Conservation (phyloP, 2,113 vertebrate species). For the Lycocorax pyrrhopterus region DNA sequence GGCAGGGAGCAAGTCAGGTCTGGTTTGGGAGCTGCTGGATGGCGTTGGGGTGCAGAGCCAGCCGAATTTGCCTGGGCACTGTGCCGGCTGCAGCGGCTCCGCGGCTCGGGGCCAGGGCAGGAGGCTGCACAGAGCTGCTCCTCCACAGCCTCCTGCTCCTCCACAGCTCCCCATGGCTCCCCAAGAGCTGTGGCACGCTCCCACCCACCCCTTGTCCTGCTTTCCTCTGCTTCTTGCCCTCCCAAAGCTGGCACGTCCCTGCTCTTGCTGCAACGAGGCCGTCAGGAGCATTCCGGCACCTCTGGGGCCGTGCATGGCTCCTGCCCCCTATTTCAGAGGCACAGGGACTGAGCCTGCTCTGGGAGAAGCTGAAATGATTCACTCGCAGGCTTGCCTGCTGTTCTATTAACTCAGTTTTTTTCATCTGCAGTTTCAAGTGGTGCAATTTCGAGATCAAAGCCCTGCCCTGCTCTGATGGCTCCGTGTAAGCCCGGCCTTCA, state of each 20-base stretch:
- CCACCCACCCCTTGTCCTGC: background rate
- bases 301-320: fast-evolving
- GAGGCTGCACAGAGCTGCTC: background rate
- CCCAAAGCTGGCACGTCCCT: fast-evolving
- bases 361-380: background rate
- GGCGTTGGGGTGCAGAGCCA: background rate
- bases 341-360: background rate
- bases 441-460: conserved; percentile 48
- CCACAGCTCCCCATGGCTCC: background rate
- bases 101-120: background rate
- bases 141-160: background rate
- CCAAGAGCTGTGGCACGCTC: background rate
- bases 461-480: background rate
- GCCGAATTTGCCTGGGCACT: background rate
- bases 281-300: background rate
- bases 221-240: background rate
- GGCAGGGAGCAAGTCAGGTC: conserved; percentile 47
- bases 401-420: background rate
- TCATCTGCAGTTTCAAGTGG: background rate
- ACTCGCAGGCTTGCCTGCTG: background rate
- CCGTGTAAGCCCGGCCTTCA: background rate
- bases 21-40: conserved; percentile 13
- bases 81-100: fast-evolving
- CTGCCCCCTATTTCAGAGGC: background rate
- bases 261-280: background rate